Percentiles rank a stretch among this genome's conserved stretches.
Conservation (phyloP, 2,888 invertebrate species). For the Sarcophaga variegata region DNA sequence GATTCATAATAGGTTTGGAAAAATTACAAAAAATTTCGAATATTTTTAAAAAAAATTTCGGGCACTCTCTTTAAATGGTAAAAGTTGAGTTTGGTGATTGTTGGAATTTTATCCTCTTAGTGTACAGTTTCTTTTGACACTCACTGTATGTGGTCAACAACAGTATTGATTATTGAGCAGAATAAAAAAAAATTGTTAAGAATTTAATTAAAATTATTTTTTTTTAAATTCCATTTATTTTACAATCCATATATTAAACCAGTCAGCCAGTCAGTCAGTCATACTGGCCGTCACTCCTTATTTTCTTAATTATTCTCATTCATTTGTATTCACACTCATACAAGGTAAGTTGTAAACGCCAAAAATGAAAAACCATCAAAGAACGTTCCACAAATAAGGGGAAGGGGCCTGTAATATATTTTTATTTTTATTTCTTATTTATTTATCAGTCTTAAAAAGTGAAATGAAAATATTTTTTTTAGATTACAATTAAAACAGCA, state of each 20-base stretch:
- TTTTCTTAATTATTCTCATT: slow-evolving; percentile 33
- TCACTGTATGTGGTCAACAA: no score
- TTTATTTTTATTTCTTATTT: background rate
- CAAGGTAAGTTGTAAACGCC: slow-evolving; percentile 7
- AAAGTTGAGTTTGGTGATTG: no score
- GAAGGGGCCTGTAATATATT: background rate
- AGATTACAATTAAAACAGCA: slow-evolving; percentile 33
- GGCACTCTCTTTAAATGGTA: no score
- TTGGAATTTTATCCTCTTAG: no score
- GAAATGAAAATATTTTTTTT: background rate
- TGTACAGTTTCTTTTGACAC: no score
- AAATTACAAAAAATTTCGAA: no score
- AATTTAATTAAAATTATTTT: background rate
- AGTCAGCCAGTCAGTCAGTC: slow-evolving; percentile 2
- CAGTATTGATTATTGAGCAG: no score
- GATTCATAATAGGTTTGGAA: no score
- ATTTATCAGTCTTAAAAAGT: no score
- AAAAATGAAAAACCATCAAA: background rate
- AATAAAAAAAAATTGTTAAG: no score
- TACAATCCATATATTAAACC: background rate
- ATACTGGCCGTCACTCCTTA: slow-evolving; percentile 27
- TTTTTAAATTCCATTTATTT: no score
- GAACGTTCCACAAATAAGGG: background rate
- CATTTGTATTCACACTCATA: slow-evolving; percentile 9
- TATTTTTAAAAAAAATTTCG: no score